Conservation (phyloP, 2,888 invertebrate genomes). For the Bursaphelenchus okinawaensis region DNA sequence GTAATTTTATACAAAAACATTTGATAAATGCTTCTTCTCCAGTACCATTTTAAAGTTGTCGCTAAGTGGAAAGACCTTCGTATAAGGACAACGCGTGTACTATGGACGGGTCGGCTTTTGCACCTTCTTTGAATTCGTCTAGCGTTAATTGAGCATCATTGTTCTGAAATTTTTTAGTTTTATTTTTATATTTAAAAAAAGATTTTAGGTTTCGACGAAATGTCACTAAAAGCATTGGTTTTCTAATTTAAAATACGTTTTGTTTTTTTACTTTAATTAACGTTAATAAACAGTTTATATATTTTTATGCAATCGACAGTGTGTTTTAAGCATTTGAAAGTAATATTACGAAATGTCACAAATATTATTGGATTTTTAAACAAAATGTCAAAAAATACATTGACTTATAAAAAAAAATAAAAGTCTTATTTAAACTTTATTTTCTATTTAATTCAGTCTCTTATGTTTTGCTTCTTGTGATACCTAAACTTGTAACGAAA, state of each 20-base stretch:
- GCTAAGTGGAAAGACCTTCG: constrained; percentile 55
- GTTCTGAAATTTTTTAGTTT: constrained; percentile 65
- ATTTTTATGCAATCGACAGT: too few species aligned
- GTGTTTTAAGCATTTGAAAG: too few species aligned
- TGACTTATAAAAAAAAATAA: too few species aligned
- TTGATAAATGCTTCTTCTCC: neutral
- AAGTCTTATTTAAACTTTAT: too few species aligned
- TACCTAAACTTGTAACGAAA: too few species aligned
- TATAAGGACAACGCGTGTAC: constrained; percentile 77
- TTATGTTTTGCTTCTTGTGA: too few species aligned
- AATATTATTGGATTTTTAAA: too few species aligned
- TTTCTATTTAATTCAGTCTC: too few species aligned
- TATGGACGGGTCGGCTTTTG: constrained; percentile 95
- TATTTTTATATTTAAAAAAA: neutral
- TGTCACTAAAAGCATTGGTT: constrained; percentile 1
- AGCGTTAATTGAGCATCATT: constrained; percentile 90
- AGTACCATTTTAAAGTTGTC: neutral
- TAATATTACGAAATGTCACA: too few species aligned
- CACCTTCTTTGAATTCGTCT: constrained; percentile 92
- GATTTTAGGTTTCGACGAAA: constrained; percentile 9
- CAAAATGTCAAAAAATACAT: too few species aligned
- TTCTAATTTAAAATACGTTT: neutral
- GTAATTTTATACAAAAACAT: neutral
- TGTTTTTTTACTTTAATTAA: too few species aligned
- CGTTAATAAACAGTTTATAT: too few species aligned